A percentile compares a stretch with the other conserved stretches of the same genome.
These are phyloP conservation scores for Dasypolia templi DNA, from an alignment of 2,888 invertebrate species.

Conservation along the genomic window DNA sequence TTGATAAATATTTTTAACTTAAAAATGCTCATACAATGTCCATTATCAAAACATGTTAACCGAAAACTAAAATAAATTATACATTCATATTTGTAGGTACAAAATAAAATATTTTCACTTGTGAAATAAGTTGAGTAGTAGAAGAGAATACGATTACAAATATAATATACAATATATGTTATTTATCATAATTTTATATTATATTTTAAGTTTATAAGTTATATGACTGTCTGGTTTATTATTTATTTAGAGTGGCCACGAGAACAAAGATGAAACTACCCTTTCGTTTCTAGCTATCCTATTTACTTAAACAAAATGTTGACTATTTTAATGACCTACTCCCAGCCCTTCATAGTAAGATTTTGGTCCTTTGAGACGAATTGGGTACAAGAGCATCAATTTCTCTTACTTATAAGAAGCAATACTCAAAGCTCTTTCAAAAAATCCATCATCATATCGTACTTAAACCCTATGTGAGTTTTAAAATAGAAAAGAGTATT, in stretches of 20 bases:
- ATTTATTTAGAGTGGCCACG: conserved; percentile 7
- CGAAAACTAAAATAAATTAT: conserved; percentile 48
- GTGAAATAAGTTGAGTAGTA: conserved; percentile 23
- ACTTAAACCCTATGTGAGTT: background rate
- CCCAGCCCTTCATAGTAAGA: background rate
- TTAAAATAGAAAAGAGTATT: background rate
- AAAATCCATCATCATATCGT: too few species aligned
- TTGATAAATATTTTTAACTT: conserved; percentile 39
- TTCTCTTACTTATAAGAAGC: background rate
- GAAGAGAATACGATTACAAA: conserved; percentile 20
- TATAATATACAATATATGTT: conserved; percentile 15
- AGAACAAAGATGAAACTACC: conserved; percentile 19
- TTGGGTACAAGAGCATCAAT: background rate
- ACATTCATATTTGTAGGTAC: conserved; percentile 32
- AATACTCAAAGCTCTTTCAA: background rate
- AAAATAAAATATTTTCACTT: conserved; percentile 37
- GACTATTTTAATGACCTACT: too few species aligned
- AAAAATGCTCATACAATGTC: conserved; percentile 51
- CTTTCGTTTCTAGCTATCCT: background rate
- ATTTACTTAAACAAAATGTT: background rate
- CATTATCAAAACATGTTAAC: conserved; percentile 2
- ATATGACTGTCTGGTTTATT: background rate
- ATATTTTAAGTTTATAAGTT: background rate
- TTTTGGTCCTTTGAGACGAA: conserved; percentile 2
- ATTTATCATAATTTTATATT: conserved; percentile 2